Conservation (phyloP, 2,888 invertebrate genomes). For the Agrotis ipsilon region DNA sequence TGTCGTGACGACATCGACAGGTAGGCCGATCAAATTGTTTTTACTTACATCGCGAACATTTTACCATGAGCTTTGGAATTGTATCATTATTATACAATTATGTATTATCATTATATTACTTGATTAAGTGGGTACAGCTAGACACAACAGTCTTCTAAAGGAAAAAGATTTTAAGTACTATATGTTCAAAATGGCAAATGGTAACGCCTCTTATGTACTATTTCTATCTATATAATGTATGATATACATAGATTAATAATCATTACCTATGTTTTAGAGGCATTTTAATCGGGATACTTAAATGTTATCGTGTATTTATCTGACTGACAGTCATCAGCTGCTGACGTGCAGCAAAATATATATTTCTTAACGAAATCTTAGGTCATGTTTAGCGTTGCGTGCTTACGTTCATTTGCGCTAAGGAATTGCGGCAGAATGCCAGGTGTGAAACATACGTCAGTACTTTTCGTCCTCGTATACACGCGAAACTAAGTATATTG, state of each 20-base stretch:
- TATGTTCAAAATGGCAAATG: background rate
- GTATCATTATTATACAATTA: too few relatives aligned
- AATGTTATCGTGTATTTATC: constrained; percentile 18
- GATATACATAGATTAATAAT: constrained; percentile 4
- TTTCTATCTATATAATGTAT: background rate
- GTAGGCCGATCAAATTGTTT: background rate
- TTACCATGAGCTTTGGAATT: background rate
- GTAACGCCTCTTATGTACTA: background rate
- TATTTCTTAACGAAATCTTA: constrained; percentile 1
- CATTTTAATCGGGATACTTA: background rate
- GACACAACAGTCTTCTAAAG: background rate
- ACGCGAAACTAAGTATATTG: background rate
- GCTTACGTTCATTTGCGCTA: constrained; percentile 8
- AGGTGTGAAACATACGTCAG: background rate
- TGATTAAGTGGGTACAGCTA: background rate
- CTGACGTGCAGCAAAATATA: background rate
- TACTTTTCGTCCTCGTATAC: background rate
- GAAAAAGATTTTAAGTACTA: background rate
- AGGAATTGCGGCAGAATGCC: background rate
- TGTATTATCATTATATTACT: constrained; percentile 1
- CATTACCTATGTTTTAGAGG: constrained; percentile 4
- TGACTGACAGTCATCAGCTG: constrained; percentile 8
- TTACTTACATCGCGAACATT: background rate
- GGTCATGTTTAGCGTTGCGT: constrained; percentile 4
- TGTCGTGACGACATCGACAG: background rate